Conservation (phyloP, 2,888 invertebrate species). For the Crocallis elinguaria region DNA sequence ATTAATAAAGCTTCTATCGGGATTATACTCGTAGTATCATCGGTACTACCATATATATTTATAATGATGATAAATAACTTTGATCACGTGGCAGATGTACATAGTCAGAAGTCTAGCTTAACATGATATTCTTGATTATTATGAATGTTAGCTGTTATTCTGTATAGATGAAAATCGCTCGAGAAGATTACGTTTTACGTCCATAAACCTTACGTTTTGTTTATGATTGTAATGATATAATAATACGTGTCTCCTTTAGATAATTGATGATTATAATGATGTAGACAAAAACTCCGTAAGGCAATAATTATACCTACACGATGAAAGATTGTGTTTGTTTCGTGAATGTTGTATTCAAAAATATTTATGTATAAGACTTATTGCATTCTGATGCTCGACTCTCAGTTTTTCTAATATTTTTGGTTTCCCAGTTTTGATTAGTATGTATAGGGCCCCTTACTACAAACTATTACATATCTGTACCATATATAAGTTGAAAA, state of each 20-base stretch:
- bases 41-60: neutral
- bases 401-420: too few species aligned
- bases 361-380: too few species aligned
- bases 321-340: neutral
- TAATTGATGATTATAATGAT: constrained; percentile 15
- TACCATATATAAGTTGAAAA: too few species aligned
- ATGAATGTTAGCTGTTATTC: constrained; percentile 6
- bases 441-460: too few species aligned
- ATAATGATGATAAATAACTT: constrained; percentile 15
- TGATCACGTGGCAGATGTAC: neutral
- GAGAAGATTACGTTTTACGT: neutral
- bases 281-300: constrained; percentile 2
- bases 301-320: neutral
- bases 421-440: too few species aligned
- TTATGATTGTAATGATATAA: constrained; percentile 7
- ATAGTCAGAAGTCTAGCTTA: neutral
- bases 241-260: constrained; percentile 20
- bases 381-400: too few species aligned
- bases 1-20: neutral
- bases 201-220: neutral
- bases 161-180: constrained; percentile 1
- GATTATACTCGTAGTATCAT: too few species aligned
- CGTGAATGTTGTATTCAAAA: neutral
- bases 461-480: too few species aligned
- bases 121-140: constrained; percentile 1